Evolutionary conservation across 2,797 vertebrate genomes (phyloP).

Genomic region (Phoeniculus purpureus): DNA sequence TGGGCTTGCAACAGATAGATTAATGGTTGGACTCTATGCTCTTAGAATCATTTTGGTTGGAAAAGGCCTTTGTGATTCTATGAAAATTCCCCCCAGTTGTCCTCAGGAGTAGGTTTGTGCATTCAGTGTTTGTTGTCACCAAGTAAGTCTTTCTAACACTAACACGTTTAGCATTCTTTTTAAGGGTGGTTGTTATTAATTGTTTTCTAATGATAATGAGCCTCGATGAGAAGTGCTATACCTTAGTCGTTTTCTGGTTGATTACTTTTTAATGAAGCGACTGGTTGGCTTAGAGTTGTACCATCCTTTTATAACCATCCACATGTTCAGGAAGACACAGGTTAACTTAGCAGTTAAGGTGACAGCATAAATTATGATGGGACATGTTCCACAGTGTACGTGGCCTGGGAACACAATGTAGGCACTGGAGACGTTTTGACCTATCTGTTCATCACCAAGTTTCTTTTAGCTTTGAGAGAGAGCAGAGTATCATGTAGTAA

Average conservation of each 20-base stretch:
- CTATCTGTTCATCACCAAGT: neutral
- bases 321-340: neutral
- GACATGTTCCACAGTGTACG: rapidly evolving
- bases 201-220: neutral
- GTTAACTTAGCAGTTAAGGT: neutral
- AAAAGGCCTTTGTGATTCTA: no score
- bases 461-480: neutral
- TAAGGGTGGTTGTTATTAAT: neutral
- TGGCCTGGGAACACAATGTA: neutral
- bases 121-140: neutral
- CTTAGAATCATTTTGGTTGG: no score
- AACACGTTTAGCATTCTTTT: neutral
- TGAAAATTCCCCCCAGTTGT: neutral
- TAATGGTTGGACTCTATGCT: no score
- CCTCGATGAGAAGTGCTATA: neutral
- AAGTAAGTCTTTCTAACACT: neutral
- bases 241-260: neutral
- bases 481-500: neutral
- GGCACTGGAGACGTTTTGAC: neutral
- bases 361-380: neutral
- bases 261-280: neutral
- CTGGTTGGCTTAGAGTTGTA: neutral
- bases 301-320: rapidly evolving
- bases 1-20: no score
- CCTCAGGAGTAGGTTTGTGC: neutral